phyloP scores from a whole-genome alignment of 2,888 invertebrate species.

The Drosophila tanythrix region DNA sequence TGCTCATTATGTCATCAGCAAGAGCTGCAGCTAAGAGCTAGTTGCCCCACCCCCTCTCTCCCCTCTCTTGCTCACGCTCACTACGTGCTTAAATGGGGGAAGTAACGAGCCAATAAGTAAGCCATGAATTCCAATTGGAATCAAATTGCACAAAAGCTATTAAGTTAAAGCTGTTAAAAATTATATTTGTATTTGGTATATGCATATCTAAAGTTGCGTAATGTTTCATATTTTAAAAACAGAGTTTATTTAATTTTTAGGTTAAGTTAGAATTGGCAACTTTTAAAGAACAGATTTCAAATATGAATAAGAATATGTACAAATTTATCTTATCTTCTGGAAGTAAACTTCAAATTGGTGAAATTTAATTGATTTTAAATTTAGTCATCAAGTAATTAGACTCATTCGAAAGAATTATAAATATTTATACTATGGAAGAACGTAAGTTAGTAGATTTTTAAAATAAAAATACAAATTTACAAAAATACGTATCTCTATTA shows the following conservation, averaged over 20 bases:
- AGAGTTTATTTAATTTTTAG: background rate
- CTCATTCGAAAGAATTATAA: background rate
- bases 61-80: background rate
- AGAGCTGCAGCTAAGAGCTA: constrained; percentile 24
- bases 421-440: background rate
- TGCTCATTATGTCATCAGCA: constrained; percentile 60
- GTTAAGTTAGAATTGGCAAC: background rate
- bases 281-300: background rate
- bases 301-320: background rate
- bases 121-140: background rate
- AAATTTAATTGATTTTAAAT: background rate
- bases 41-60: background rate
- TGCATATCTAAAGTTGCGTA: background rate
- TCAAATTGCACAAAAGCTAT: background rate
- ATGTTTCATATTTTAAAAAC: background rate
- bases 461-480: background rate
- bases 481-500: background rate
- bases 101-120: constrained; percentile 15
- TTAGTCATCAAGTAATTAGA: background rate
- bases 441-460: background rate
- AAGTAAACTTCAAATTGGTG: background rate
- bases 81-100: background rate
- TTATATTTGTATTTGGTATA: background rate
- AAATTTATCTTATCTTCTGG: background rate
- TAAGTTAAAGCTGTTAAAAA: background rate